Evolutionary conservation across 2,888 invertebrate genomes (phyloP).

Genomic region (Atethmia centrago): DNA sequence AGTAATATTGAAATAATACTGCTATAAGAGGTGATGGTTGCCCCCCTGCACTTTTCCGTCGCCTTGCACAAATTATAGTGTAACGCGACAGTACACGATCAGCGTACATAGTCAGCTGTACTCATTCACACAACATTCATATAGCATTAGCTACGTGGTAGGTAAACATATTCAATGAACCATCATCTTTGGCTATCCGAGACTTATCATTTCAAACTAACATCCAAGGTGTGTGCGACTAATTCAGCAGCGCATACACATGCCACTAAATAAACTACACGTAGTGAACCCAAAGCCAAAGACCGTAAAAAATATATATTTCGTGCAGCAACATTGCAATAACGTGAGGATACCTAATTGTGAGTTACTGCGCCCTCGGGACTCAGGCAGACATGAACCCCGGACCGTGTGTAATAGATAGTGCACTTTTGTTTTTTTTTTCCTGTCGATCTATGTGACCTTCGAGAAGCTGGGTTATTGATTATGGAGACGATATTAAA

Average conservation of each 20-base stretch:
- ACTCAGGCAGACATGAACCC: constrained; percentile 51
- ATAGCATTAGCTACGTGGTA: not conserved
- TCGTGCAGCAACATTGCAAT: constrained; percentile 77
- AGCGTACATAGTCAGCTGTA: not conserved
- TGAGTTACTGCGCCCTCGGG: constrained; percentile 86
- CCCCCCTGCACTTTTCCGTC: not conserved
- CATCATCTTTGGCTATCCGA: not conserved
- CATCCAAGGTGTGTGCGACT: not conserved
- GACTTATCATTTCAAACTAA: not conserved
- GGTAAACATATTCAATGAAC: too few relatives aligned
- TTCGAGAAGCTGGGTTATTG: constrained; percentile 27
- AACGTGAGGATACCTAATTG: constrained; percentile 81
- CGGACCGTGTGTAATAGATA: constrained; percentile 62
- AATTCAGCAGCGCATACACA: not conserved
- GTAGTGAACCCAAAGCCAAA: constrained; percentile 27
- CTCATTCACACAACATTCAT: not conserved
- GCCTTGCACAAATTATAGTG: not conserved
- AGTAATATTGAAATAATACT: too few relatives aligned
- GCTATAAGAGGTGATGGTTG: too few relatives aligned
- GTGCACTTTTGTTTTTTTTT: constrained; percentile 65
- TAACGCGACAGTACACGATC: not conserved
- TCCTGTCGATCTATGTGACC: constrained; percentile 18
- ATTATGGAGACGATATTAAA: not conserved
- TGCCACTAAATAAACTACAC: constrained; percentile 29
- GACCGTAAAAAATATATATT: constrained; percentile 68